Conservation (phyloP, 2,113 vertebrate species). For the Nannobrachium achirus region DNA sequence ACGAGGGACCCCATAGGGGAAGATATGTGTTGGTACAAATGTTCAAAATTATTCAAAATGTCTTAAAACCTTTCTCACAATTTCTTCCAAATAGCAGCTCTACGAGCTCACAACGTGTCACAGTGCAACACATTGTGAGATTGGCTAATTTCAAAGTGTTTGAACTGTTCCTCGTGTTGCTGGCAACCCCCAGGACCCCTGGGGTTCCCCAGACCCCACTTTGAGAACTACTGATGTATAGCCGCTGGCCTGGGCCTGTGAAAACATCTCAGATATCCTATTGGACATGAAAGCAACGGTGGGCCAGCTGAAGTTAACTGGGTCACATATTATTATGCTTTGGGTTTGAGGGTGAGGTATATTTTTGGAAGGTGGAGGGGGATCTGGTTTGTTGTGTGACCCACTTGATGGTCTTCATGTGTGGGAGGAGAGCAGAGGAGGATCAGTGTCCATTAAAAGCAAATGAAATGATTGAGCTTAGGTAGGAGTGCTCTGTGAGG, state of each 20-base stretch:
- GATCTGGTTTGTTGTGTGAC: constrained; percentile 28
- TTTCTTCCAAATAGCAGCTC: too few relatives aligned
- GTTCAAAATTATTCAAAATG: too few relatives aligned
- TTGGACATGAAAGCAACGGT: constrained; percentile 11
- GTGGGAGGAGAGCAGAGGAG: constrained; percentile 12
- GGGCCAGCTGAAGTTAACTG: constrained; percentile 23
- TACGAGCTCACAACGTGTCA: too few relatives aligned
- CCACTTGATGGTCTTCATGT: constrained; percentile 17
- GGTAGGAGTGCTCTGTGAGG: constrained; percentile 23
- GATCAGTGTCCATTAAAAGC: constrained; percentile 50
- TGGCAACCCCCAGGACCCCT: too few relatives aligned
- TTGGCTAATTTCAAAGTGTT: too few relatives aligned
- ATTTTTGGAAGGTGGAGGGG: constrained; percentile 16
- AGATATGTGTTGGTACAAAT: too few relatives aligned
- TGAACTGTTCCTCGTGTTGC: too few relatives aligned
- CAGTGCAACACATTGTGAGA: too few relatives aligned
- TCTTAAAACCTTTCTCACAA: too few relatives aligned
- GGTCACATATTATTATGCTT: constrained; percentile 3
- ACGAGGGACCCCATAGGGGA: too few relatives aligned
- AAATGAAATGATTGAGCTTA: constrained; percentile 35
- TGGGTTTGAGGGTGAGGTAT: neutral
- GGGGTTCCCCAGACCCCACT: too few relatives aligned
- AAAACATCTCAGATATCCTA: constrained; percentile 14
- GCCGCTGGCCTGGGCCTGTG: constrained; percentile 1
- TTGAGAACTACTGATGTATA: too few relatives aligned